Evolutionary conservation across 2,797 vertebrate genomes (phyloP).

Genomic region (Rachycentron canadum): DNA sequence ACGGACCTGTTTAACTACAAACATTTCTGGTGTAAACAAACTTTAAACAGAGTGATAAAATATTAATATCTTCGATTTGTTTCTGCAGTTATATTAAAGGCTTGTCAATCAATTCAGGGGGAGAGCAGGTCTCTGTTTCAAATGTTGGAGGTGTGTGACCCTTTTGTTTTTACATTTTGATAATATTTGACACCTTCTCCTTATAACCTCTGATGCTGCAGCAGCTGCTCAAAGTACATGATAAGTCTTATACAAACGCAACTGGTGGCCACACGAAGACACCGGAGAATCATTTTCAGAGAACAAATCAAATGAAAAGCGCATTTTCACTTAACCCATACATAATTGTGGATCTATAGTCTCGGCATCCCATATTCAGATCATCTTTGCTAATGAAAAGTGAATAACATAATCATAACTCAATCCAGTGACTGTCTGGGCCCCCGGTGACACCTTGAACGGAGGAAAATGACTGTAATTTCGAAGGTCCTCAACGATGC

Average conservation of each 20-base stretch:
- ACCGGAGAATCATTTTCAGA: conserved; percentile 41
- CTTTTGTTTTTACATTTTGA: neutral
- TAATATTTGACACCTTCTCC: neutral
- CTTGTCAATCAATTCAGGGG: neutral
- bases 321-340: conserved; percentile 64
- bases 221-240: conserved; percentile 4
- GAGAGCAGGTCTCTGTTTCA: neutral
- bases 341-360: conserved; percentile 72
- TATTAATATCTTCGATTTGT: neutral
- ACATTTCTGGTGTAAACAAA: neutral
- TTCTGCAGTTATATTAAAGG: neutral
- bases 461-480: conserved; percentile 66
- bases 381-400: conserved; percentile 77
- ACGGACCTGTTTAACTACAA: neutral
- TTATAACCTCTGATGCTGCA: neutral
- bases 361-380: conserved; percentile 63
- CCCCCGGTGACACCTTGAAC: conserved; percentile 68
- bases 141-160: neutral
- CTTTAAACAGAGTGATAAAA: neutral
- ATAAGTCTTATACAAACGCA: conserved; percentile 48
- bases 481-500: conserved; percentile 72
- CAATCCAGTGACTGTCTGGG: conserved; percentile 60
- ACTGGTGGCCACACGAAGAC: conserved; percentile 60
- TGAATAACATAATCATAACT: conserved; percentile 79
- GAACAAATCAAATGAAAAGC: conserved; percentile 62